phyloP scores from a whole-genome alignment of 2,797 vertebrate species.

The Gastrophryne carolinensis region DNA sequence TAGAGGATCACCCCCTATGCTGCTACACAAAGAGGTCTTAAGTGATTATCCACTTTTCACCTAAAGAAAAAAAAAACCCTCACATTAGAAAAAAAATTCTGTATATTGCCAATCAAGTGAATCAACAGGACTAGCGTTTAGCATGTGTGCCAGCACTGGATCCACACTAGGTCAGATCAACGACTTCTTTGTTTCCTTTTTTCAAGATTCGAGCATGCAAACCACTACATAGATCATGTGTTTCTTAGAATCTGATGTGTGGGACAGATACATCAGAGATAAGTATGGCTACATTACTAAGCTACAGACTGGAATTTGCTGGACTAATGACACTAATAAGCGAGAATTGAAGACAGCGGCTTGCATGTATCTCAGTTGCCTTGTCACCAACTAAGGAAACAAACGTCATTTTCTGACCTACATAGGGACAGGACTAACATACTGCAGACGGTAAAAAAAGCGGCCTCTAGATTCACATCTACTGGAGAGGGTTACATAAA shows the following conservation, averaged over 20 bases:
- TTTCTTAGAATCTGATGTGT: background rate
- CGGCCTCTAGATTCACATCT: constrained; percentile 76
- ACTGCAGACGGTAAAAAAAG: constrained; percentile 94
- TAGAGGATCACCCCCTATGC: no score
- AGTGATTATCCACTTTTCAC: background rate
- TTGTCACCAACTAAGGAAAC: constrained; percentile 80
- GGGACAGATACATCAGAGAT: background rate
- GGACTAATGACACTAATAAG: background rate
- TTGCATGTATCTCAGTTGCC: background rate
- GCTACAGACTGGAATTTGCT: background rate
- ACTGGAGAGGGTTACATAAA: constrained; percentile 84
- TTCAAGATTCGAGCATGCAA: constrained; percentile 43
- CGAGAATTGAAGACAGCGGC: background rate
- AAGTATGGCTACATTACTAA: background rate
- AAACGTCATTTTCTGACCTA: constrained; percentile 88
- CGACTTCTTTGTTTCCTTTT: constrained; percentile 77
- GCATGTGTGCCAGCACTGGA: constrained; percentile 51
- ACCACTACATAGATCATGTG: background rate
- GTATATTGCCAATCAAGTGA: background rate
- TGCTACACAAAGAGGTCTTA: background rate
- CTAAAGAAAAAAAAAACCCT: background rate
- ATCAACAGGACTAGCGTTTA: background rate
- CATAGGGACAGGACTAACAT: constrained; percentile 84
- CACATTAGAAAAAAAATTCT: background rate
- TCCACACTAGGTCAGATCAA: constrained; percentile 77